Evolutionary conservation across 2,113 vertebrate species (phyloP).

Genomic region (Micronycteris hirsuta): DNA sequence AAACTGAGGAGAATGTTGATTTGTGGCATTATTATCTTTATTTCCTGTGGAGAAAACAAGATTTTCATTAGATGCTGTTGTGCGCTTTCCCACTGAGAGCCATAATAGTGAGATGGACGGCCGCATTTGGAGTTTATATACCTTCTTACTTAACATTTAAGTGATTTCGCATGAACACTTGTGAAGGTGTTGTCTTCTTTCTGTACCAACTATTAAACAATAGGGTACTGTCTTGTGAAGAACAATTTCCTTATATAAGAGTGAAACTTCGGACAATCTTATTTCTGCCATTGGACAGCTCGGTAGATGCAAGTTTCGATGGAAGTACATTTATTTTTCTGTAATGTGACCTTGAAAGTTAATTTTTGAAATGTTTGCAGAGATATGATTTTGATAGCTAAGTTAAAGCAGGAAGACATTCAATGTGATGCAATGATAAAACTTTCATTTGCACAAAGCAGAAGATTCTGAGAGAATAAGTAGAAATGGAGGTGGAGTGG

Average conservation of each 20-base stretch:
- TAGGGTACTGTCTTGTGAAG: neutral
- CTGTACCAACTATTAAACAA: neutral
- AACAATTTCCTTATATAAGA: neutral
- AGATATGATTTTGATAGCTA: neutral
- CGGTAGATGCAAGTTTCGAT: neutral
- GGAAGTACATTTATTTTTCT: neutral
- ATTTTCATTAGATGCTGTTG: slow-evolving; percentile 24
- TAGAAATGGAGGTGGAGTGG: neutral
- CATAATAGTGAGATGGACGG: neutral
- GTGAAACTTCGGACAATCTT: neutral
- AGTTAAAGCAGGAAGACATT: neutral
- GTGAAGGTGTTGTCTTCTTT: slow-evolving; percentile 2
- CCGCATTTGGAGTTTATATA: neutral
- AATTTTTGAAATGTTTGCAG: neutral
- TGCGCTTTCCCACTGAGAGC: slow-evolving; percentile 14
- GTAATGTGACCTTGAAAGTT: neutral
- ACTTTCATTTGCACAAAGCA: neutral
- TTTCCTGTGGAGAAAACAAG: slow-evolving; percentile 50
- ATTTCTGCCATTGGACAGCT: neutral
- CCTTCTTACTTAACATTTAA: slow-evolving; percentile 37
- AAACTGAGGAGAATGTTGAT: neutral
- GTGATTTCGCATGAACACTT: neutral
- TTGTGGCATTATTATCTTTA: slow-evolving; percentile 25
- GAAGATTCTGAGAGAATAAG: neutral
- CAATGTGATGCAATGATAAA: neutral